phyloP scores from a whole-genome alignment of 2,797 vertebrate genomes.

The Girardinus metallicus region DNA sequence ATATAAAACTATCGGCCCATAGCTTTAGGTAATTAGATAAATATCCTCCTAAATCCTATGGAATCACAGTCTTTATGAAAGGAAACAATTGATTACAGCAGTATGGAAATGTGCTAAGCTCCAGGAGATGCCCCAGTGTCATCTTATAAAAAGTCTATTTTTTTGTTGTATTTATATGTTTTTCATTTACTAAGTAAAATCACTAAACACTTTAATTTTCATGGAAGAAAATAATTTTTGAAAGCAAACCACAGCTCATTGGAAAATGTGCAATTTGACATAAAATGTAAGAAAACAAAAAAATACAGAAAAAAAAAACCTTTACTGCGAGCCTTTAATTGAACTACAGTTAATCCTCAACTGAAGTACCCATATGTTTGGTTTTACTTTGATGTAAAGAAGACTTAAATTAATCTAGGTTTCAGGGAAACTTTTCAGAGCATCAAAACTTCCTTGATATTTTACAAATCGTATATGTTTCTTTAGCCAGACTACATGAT shows the following conservation, averaged over 20 bases:
- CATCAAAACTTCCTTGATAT: conserved; percentile 56
- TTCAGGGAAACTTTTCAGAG: conserved; percentile 59
- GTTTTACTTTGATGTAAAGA: conserved; percentile 76
- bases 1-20: conserved; percentile 83
- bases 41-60: conserved; percentile 78
- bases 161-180: conserved; percentile 65
- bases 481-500: conserved; percentile 62
- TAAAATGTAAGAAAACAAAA: conserved; percentile 72
- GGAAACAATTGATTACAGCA: conserved; percentile 79
- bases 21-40: conserved; percentile 75
- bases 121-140: conserved; percentile 76
- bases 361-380: conserved; percentile 75
- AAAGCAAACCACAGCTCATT: conserved; percentile 79
- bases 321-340: conserved; percentile 76
- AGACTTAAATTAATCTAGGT: conserved; percentile 69
- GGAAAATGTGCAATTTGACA: conserved; percentile 78
- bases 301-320: conserved; percentile 79
- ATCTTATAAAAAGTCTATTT: conserved; percentile 80
- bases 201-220: conserved; percentile 82
- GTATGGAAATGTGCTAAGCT: conserved; percentile 85
- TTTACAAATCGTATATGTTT: conserved; percentile 69
- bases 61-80: conserved; percentile 85
- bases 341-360: conserved; percentile 81
- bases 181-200: conserved; percentile 79
- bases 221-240: conserved; percentile 69